phyloP scores from a whole-genome alignment of 2,888 invertebrate species.

The Allygus modestus region DNA sequence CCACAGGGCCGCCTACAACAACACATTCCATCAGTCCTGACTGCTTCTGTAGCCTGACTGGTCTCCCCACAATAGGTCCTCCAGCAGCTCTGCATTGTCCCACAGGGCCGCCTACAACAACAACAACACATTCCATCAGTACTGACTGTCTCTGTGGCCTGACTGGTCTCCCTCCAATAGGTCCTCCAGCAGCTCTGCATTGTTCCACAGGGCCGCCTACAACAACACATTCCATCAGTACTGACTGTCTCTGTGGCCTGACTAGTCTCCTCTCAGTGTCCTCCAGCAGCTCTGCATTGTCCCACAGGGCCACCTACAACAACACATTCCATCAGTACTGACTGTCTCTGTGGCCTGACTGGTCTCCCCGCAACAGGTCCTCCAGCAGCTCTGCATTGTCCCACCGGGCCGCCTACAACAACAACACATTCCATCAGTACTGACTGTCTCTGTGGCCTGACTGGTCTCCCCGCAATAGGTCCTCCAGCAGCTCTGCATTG shows the following conservation, averaged over 20 bases:
- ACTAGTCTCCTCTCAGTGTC: slow-evolving; percentile 84
- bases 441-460: slow-evolving; percentile 71
- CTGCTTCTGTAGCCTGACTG: slow-evolving; percentile 82
- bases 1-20: slow-evolving; percentile 91
- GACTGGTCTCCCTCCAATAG: too few species aligned
- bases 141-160: too few species aligned
- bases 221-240: slow-evolving; percentile 79
- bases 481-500: slow-evolving; percentile 90
- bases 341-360: slow-evolving; percentile 81
- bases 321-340: slow-evolving; percentile 78
- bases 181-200: too few species aligned
- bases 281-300: slow-evolving; percentile 89
- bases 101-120: slow-evolving; percentile 80
- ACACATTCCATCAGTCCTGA: slow-evolving; percentile 78
- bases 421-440: slow-evolving; percentile 79
- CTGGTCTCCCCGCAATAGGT: slow-evolving; percentile 72
- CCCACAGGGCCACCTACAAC: slow-evolving; percentile 89
- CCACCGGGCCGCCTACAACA: slow-evolving; percentile 90
- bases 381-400: slow-evolving; percentile 90
- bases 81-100: slow-evolving; percentile 91
- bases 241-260: slow-evolving; percentile 81
- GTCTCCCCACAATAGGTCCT: slow-evolving; percentile 85
- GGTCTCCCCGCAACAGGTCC: slow-evolving; percentile 82
- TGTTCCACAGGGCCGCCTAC: too few species aligned
- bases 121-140: too few species aligned